Evolutionary conservation across 2,797 vertebrate species (phyloP).

Genomic region (Nasua narica): DNA sequence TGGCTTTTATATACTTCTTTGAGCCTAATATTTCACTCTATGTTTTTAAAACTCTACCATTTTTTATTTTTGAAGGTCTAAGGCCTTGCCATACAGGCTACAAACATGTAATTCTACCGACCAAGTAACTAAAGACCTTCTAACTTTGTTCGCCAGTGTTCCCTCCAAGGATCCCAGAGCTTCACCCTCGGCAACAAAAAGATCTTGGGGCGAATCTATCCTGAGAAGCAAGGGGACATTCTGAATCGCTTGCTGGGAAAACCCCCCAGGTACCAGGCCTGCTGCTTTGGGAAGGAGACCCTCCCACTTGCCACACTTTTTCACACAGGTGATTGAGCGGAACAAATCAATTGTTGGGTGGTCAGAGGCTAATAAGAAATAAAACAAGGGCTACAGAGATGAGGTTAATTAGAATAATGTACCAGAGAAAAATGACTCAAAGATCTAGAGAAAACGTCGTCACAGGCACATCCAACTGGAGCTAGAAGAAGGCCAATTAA

Average conservation of each 20-base stretch:
- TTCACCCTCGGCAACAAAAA: background rate
- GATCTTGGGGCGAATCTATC: background rate
- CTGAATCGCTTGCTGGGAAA: slow-evolving; percentile 72
- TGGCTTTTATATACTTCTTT: background rate
- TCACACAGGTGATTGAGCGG: slow-evolving; percentile 73
- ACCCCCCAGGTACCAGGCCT: slow-evolving; percentile 46
- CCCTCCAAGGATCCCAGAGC: background rate
- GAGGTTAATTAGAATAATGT: slow-evolving; percentile 59
- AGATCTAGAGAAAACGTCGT: slow-evolving; percentile 58
- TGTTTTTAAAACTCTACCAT: background rate
- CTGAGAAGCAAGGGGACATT: slow-evolving; percentile 49
- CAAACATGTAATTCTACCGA: background rate
- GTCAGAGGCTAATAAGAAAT: slow-evolving; percentile 78
- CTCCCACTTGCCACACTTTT: background rate
- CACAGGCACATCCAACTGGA: slow-evolving; percentile 16
- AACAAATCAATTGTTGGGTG: slow-evolving; percentile 77
- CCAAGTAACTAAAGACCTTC: background rate
- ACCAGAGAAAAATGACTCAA: slow-evolving; percentile 63
- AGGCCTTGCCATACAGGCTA: background rate
- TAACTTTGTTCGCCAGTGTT: background rate
- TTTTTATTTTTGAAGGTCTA: background rate
- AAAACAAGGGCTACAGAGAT: slow-evolving; percentile 67
- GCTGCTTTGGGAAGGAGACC: slow-evolving; percentile 22
- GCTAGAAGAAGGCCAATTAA: background rate
- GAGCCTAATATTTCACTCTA: background rate